Conservation (phyloP, 92 coral and sea anemone species). For the Micromussa lordhowensis region DNA sequence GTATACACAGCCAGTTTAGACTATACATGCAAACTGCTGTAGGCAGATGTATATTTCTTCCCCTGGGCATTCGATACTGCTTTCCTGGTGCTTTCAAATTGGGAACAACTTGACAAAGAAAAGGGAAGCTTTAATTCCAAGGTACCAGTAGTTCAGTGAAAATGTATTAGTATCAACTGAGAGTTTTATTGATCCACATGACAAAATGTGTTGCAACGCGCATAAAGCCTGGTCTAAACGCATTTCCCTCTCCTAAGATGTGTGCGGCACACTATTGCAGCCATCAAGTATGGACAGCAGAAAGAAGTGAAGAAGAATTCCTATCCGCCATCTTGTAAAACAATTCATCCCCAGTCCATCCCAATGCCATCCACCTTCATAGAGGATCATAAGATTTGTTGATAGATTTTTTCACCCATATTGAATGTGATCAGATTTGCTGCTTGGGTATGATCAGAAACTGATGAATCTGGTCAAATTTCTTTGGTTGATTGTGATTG, state of each 20-base stretch:
- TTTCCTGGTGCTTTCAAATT: too few species aligned
- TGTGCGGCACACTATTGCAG: background rate
- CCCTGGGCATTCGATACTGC: too few species aligned
- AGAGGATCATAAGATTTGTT: conserved; percentile 26
- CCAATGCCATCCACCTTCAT: background rate
- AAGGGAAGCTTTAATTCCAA: too few species aligned
- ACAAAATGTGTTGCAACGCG: background rate
- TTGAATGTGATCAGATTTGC: background rate
- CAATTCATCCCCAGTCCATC: conserved; percentile 1
- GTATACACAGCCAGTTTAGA: too few species aligned
- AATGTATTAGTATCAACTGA: too few species aligned
- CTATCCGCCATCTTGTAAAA: conserved; percentile 11
- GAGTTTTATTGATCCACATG: too few species aligned
- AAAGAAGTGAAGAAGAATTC: background rate
- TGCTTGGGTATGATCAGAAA: conserved; percentile 21
- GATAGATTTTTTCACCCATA: conserved; percentile 18
- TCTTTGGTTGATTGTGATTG: conserved; percentile 16
- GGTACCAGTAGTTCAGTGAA: too few species aligned
- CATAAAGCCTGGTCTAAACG: conserved; percentile 4
- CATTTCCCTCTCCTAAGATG: background rate
- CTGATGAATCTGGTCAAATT: conserved; percentile 27
- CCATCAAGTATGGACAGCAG: background rate
- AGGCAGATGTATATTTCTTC: too few species aligned
- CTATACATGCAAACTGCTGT: too few species aligned
- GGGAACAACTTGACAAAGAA: too few species aligned